Percentiles rank a stretch among this genome's conserved stretches.
Evolutionary conservation across 2,797 vertebrate species (phyloP).

Genomic region (Miichthys miiuy): DNA sequence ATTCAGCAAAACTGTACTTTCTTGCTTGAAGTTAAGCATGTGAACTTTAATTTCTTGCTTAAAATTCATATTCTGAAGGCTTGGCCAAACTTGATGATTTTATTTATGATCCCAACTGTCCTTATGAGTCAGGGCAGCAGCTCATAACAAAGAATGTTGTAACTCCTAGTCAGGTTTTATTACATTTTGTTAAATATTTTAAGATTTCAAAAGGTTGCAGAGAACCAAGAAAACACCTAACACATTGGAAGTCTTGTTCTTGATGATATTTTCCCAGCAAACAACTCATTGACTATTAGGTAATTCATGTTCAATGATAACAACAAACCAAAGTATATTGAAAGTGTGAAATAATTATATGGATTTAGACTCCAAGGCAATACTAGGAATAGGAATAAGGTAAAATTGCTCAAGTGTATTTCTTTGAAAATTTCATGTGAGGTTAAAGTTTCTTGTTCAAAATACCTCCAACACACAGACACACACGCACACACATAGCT

Average conservation of each 20-base stretch:
- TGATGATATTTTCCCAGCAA: neutral
- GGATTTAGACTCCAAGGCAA: neutral
- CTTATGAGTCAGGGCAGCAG: neutral
- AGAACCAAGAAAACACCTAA: neutral
- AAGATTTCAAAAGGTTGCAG: neutral
- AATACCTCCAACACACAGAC: neutral
- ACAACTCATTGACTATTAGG: neutral
- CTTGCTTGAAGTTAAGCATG: neutral
- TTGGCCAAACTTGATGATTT: neutral
- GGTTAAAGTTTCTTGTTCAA: conserved; percentile 32
- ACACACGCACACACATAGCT: conserved; percentile 26
- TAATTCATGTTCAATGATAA: neutral
- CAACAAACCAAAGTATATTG: neutral
- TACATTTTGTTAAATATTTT: neutral
- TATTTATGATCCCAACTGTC: neutral
- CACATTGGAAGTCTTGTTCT: neutral
- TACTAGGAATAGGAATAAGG: neutral
- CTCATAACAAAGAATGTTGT: neutral
- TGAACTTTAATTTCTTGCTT: neutral
- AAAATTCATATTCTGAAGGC: neutral
- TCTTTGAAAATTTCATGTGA: neutral
- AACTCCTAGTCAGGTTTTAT: neutral
- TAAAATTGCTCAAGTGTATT: neutral
- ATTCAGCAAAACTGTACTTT: conserved; percentile 17
- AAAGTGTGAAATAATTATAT: neutral